Evolutionary conservation across 2,888 invertebrate genomes (phyloP).

Genomic region (Labia minor): DNA sequence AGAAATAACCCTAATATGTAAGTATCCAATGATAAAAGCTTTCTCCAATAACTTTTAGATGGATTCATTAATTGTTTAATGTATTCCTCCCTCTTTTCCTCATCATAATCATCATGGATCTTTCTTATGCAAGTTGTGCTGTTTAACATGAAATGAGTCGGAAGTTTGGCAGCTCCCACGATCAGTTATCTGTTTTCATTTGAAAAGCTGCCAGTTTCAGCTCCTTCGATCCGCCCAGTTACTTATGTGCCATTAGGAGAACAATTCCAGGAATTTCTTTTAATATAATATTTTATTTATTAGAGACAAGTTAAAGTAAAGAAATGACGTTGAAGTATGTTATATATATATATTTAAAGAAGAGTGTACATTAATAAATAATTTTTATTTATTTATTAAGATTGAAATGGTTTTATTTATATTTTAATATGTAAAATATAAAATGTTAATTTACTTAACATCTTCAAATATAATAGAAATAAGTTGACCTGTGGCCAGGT

Average conservation of each 20-base stretch:
- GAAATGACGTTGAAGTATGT: no score
- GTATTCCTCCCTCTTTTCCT: not conserved
- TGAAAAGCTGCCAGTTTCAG: slow-evolving; percentile 13
- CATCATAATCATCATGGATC: not conserved
- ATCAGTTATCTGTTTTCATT: slow-evolving; percentile 7
- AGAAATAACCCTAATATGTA: no score
- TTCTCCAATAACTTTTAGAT: not conserved
- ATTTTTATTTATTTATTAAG: no score
- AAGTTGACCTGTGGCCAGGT: no score
- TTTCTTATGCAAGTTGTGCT: slow-evolving; percentile 1
- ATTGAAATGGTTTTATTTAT: no score
- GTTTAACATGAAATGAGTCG: not conserved
- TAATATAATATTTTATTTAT: no score
- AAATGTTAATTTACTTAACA: no score
- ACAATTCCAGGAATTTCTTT: not conserved
- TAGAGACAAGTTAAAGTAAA: no score
- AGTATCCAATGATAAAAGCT: not conserved
- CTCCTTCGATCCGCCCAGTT: not conserved
- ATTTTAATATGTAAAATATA: no score
- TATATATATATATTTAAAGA: no score
- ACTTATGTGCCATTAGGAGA: slow-evolving; percentile 2
- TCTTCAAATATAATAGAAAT: no score
- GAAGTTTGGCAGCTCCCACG: slow-evolving; percentile 13
- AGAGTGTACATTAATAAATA: no score
- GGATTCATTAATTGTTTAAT: not conserved